A percentile compares a stretch with the other conserved stretches of the same genome.
Conservation (phyloP, 2,888 invertebrate species). For the Drosophila formosana region DNA sequence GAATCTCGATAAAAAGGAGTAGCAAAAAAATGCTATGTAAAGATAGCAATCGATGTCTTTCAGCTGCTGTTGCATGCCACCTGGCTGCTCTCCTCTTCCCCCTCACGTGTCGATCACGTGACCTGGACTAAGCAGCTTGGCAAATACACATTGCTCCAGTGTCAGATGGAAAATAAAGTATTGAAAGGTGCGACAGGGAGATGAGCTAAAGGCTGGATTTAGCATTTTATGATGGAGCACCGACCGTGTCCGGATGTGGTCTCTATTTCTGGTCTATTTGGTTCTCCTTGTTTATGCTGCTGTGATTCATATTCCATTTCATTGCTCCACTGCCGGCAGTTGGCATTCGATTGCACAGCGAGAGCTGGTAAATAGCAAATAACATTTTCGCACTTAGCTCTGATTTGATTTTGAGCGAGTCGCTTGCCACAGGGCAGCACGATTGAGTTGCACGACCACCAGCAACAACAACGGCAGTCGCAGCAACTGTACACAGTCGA, state of each 20-base stretch:
- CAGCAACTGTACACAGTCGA: slow-evolving; percentile 5
- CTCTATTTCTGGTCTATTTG: not conserved
- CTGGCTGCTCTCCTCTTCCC: slow-evolving; percentile 11
- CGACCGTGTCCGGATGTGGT: not conserved
- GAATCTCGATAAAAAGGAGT: not conserved
- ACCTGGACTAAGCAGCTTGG: slow-evolving; percentile 51
- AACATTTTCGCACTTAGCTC: slow-evolving; percentile 58
- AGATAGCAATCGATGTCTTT: slow-evolving; percentile 40
- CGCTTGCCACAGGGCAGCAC: slow-evolving; percentile 30
- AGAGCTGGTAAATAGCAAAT: slow-evolving; percentile 48
- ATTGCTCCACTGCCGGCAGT: slow-evolving; percentile 39
- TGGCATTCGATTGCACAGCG: slow-evolving; percentile 43
- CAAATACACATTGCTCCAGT: slow-evolving; percentile 16
- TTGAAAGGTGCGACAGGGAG: slow-evolving; percentile 3
- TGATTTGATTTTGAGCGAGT: slow-evolving; percentile 61
- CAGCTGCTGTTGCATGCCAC: slow-evolving; percentile 36
- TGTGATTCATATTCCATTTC: slow-evolving; percentile 60
- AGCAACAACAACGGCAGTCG: not conserved
- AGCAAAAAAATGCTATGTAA: slow-evolving; percentile 23
- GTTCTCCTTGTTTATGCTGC: slow-evolving; percentile 29
- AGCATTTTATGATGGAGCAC: slow-evolving; percentile 52
- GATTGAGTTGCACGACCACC: slow-evolving; percentile 11
- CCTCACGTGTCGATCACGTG: slow-evolving; percentile 1
- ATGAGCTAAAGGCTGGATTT: slow-evolving; percentile 31
- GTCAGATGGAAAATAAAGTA: not conserved